Evolutionary conservation across 2,113 vertebrate genomes (phyloP), one percentile per base, ranked within the genome.

Genomic region (Odontesthes bonariensis): DNA sequence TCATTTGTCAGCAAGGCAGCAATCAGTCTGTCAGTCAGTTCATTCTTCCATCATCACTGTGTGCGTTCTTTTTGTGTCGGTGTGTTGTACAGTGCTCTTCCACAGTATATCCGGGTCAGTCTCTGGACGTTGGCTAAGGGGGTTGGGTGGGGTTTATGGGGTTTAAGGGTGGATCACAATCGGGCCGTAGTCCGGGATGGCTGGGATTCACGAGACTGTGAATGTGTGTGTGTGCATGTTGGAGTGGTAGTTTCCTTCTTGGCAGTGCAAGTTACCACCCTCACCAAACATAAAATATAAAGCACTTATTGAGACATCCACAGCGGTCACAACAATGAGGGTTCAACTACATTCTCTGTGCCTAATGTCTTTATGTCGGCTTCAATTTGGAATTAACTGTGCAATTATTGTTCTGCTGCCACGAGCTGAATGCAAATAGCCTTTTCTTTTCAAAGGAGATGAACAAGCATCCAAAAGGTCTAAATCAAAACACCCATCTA

Each of bases 281-380:
- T 87, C 77, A 70, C 81, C 68, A 79, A 77, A 90, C 79, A 64
- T 52, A 56, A 60, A 80, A 78, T 85, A 79, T 92, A 93, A 94
- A 92, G 93, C 93, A 93, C 91, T 94, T 93, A 89, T 86, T 89
- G 86, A 91, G 83, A 90, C 89, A 91, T 92, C 89, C 86, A 88
- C 83, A 83, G 90, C 89, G 81, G 91, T 91, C 78, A 62, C 73
- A 76, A 81, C 84, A 86, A 86, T 72, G 77, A 87, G 67, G 77
- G 69, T 86, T 86, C 81, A 73, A 81, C 89, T 93, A 90, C 91
- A 90, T 91, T 91, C 90, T 91, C 79, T 66, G 47, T 75, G 81
- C 83, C 69, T 73, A 81, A 83, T 73, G 73, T 86, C 88, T 85
- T 89, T 71, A 71, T 4, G 83, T 86, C 84, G 56, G 55, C 87